Percentiles rank a stretch among this genome's conserved stretches.
These are phyloP conservation scores for Liparis tanakae DNA, from an alignment of 2,797 vertebrate species.

Conservation along the genomic window DNA sequence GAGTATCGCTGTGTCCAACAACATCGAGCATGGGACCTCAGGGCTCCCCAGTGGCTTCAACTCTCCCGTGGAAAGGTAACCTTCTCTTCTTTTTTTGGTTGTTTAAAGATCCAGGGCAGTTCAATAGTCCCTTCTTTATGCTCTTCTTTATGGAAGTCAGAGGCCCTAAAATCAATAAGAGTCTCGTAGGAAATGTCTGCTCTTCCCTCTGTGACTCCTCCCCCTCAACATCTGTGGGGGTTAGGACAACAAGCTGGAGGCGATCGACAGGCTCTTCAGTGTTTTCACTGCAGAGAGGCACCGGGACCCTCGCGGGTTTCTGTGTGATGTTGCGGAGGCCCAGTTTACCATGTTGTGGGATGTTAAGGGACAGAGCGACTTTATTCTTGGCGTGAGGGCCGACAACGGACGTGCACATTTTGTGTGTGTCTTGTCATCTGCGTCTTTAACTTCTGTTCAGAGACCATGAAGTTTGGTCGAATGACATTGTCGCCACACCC, in stretches of 20 bases:
- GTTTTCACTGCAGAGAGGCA: constrained; percentile 51
- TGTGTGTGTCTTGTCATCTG: constrained; percentile 35
- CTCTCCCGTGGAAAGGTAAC: constrained; percentile 92
- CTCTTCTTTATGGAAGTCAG: background rate
- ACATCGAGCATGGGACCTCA: constrained; percentile 73
- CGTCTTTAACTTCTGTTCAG: constrained; percentile 25
- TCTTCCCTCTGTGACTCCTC: constrained; percentile 19
- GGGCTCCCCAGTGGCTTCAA: constrained; percentile 85
- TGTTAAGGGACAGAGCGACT: constrained; percentile 42
- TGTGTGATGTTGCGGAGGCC: constrained; percentile 58
- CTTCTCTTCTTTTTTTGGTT: background rate
- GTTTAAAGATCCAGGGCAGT: background rate
- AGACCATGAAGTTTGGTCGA: constrained; percentile 30
- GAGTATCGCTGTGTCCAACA: constrained; percentile 90
- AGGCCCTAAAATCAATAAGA: constrained; percentile 28
- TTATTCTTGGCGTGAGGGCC: constrained; percentile 53
- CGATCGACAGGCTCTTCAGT: constrained; percentile 26
- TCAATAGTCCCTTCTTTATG: constrained; percentile 3
- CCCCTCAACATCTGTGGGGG: constrained; percentile 60
- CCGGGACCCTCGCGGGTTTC: constrained; percentile 58
- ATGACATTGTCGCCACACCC: background rate
- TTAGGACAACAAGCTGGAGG: constrained; percentile 53
- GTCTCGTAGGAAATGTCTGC: constrained; percentile 20
- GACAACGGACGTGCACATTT: background rate
- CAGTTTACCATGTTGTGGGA: constrained; percentile 64